Evolutionary conservation across 2,888 invertebrate genomes (phyloP).

Genomic region (Lamellibrachia columna): DNA sequence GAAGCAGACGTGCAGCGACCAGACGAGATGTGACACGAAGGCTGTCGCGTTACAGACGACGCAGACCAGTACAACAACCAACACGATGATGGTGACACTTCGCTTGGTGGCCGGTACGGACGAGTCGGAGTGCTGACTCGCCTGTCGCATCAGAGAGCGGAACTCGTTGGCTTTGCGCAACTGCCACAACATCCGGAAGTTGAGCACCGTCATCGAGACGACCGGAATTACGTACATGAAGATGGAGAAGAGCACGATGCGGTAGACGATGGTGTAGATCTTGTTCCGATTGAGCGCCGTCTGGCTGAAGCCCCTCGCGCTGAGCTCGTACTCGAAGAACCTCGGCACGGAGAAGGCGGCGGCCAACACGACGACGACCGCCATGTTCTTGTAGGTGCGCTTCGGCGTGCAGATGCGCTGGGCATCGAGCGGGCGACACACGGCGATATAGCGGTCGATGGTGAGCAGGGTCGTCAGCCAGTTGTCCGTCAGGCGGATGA

Average conservation of each 20-base stretch:
- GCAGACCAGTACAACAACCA: constrained; percentile 28
- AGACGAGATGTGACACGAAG: constrained; percentile 31
- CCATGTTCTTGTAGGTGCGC: constrained; percentile 34
- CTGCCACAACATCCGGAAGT: constrained; percentile 33
- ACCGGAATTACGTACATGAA: constrained; percentile 39
- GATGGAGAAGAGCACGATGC: constrained; percentile 36
- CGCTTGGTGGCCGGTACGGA: background rate
- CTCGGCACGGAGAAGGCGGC: constrained; percentile 36
- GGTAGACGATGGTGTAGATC: constrained; percentile 38
- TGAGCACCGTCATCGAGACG: constrained; percentile 37
- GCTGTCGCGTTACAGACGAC: constrained; percentile 31
- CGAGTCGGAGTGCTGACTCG: constrained; percentile 19
- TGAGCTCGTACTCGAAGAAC: constrained; percentile 36
- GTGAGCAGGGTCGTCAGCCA: constrained; percentile 44
- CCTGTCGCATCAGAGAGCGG: constrained; percentile 21
- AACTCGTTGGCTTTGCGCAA: constrained; percentile 22
- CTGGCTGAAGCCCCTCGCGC: background rate
- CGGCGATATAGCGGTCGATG: constrained; percentile 42
- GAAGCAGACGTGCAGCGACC: constrained; percentile 30
- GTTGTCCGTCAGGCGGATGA: constrained; percentile 34
- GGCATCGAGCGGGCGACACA: constrained; percentile 41
- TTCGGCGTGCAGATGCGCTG: constrained; percentile 39
- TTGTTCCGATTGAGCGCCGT: constrained; percentile 30
- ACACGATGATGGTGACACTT: constrained; percentile 31
- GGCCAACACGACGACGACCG: constrained; percentile 31